Base-by-base conservation (phyloP, 1,140 invertebrate genomes). In the Pogonomyrmex barbatus region DNA sequence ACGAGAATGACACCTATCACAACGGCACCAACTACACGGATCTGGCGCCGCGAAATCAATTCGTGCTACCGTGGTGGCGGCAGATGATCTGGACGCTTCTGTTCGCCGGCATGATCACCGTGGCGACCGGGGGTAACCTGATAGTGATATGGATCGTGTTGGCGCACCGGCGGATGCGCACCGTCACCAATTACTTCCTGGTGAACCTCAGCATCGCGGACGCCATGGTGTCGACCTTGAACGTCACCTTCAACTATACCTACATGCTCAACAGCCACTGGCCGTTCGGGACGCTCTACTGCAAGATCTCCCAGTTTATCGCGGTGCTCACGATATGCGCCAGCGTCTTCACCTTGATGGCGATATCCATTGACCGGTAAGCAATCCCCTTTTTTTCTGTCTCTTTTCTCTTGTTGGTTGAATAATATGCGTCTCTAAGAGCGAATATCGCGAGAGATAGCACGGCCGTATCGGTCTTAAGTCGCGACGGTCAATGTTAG, bases 71-170 rank as follows among this genome's bases (percentile, higher is more conserved):
- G 1, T 97, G 97, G 96, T 98, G 98, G 98, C 96, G 97, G 58
- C 97, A 98, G 94, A 94, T 98, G 63, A 94, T 98, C 17, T 99
- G 98, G 98, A 97, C 96, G 62, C 95, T 97, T 42, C 94, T 98
- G 9, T 99, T 98, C 93, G 97, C 97, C 0, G 96, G 96, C 1
- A 99, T 99, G 97, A 98, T 99, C 67, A 96, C 98, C 78, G 97
- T 99, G 60, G 98, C 98, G n/a, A 98, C 98, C 12, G 97, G 97
- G 47, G 98, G 98, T 0, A 99, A 99, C 94, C 95, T 99, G 52
- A 98, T 99, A 88, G 98, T 99, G 63, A 98, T 99, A 89, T 99
- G 98, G 97, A 99, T 99, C 87, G 98, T 99, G 2, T 93, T 99
- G 56, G 97, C 98, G 17, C 97, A 99, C 95, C 97, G 98, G 85